A percentile compares a stretch with the other conserved stretches of the same genome.
Evolutionary conservation across 2,888 invertebrate species (phyloP).

Genomic region (Escarpia spicata): DNA sequence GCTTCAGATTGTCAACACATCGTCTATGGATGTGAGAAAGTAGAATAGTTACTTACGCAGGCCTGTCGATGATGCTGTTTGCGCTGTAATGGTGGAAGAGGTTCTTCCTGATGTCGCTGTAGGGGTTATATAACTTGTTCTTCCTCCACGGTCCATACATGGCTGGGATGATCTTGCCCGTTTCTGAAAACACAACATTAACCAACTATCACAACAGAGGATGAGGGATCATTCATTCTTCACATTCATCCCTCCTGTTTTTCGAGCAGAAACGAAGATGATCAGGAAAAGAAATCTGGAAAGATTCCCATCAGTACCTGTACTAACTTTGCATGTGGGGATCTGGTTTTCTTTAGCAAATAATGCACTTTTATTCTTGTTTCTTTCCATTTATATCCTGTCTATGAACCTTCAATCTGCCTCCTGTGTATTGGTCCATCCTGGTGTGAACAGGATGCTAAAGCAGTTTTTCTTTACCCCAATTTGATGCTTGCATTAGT

Average conservation of each 20-base stretch:
- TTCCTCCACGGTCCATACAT: conserved; percentile 73
- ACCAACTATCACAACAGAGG: background rate
- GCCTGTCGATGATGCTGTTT: conserved; percentile 39
- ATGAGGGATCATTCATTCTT: background rate
- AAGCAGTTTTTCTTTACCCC: no score
- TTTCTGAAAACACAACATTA: conserved; percentile 69
- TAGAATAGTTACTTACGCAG: conserved; percentile 38
- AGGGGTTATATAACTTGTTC: conserved; percentile 81
- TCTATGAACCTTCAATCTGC: no score
- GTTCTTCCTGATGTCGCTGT: conserved; percentile 83
- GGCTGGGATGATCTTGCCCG: conserved; percentile 84
- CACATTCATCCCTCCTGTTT: background rate
- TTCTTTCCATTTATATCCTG: no score
- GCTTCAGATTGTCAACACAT: background rate
- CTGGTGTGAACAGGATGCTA: no score
- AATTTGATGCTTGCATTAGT: no score
- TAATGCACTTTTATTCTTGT: no score
- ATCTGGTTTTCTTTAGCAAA: no score
- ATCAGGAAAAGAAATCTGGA: no score
- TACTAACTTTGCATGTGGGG: no score
- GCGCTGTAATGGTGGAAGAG: conserved; percentile 63
- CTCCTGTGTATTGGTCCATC: no score
- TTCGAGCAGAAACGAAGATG: background rate
- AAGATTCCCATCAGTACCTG: no score
- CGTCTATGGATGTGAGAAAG: background rate